Conservation (phyloP, 2,888 invertebrate genomes). For the Macropis europaea region DNA sequence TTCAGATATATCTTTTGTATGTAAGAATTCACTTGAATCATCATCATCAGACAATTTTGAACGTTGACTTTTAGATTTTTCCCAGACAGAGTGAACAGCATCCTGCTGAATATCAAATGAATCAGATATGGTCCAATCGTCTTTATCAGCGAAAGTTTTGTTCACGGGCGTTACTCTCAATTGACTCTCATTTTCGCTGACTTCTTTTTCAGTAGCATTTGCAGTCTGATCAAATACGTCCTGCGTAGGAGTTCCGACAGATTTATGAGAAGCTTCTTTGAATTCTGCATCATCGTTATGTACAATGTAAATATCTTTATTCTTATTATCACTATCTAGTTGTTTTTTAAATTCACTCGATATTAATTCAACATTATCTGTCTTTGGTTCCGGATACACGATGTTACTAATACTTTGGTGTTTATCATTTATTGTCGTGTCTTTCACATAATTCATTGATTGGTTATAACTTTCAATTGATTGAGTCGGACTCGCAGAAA, state of each 20-base stretch:
- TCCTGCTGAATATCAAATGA: slow-evolving; percentile 61
- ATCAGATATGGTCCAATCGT: slow-evolving; percentile 67
- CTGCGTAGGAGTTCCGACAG: not conserved
- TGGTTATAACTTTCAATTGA: not conserved
- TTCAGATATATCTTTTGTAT: slow-evolving; percentile 11
- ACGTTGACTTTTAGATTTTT: slow-evolving; percentile 15
- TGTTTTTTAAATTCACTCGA: not conserved
- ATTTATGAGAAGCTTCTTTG: slow-evolving; percentile 5
- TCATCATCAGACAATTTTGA: slow-evolving; percentile 1
- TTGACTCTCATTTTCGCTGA: slow-evolving; percentile 2
- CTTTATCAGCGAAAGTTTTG: slow-evolving; percentile 27
- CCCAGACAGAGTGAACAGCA: slow-evolving; percentile 4
- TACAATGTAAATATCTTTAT: not conserved
- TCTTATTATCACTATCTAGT: not conserved
- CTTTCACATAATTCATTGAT: not conserved
- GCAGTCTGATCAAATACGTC: not conserved
- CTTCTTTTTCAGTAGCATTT: not conserved
- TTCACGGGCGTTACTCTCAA: not conserved
- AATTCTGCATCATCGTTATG: not conserved
- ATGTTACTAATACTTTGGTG: not conserved
- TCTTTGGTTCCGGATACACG: not conserved
- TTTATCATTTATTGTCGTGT: not conserved
- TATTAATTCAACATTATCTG: not conserved
- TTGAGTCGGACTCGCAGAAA: not conserved
- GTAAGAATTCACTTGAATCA: slow-evolving; percentile 8